Conservation (phyloP, 2,113 vertebrate genomes). For the Pollimyrus isidori region DNA sequence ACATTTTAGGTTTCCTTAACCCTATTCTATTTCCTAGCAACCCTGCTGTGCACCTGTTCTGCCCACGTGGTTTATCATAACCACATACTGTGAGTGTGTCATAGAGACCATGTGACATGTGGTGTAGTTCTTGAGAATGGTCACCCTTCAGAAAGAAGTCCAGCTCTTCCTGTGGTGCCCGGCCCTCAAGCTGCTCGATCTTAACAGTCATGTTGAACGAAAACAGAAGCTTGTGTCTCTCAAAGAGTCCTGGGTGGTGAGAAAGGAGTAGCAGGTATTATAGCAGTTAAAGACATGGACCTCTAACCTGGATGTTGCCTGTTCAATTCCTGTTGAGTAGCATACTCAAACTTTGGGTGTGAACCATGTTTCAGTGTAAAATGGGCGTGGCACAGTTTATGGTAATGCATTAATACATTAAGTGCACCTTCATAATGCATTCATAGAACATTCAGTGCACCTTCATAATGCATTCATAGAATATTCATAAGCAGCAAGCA, state of each 20-base stretch:
- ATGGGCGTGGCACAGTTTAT: neutral
- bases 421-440: no score
- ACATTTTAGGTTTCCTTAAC: neutral
- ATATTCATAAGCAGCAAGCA: no score
- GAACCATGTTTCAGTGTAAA: neutral
- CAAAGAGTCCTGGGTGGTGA: conserved; percentile 74
- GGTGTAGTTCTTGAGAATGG: neutral
- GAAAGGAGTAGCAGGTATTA: neutral
- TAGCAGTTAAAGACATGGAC: neutral
- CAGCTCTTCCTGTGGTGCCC: conserved; percentile 80
- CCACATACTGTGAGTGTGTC: neutral
- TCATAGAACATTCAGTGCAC: no score
- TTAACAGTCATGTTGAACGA: conserved; percentile 90
- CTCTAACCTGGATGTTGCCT: neutral
- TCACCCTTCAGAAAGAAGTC: conserved; percentile 94
- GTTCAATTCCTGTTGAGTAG: neutral
- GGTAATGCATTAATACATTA: no score
- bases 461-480: no score
- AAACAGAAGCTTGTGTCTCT: conserved; percentile 88
- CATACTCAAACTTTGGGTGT: neutral
- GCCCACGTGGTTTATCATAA: neutral
- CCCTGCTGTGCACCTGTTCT: neutral
- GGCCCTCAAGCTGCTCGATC: conserved; percentile 81
- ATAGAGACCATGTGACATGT: neutral
- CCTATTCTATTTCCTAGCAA: neutral